phyloP scores from a whole-genome alignment of 2,888 invertebrate species.

The Platycnemis pennipes region DNA sequence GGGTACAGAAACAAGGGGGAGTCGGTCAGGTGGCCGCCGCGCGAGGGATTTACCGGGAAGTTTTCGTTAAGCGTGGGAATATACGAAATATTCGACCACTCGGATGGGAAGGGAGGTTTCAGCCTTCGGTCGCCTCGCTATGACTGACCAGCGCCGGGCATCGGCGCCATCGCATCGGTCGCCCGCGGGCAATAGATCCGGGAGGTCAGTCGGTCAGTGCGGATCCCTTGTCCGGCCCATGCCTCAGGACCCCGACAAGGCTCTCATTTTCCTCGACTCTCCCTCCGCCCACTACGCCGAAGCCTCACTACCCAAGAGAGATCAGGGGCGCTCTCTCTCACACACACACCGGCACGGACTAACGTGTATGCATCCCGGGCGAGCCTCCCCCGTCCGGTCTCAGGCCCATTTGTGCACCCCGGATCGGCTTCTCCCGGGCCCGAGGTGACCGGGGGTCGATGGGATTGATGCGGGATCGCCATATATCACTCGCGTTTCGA shows the following conservation, averaged over 20 bases:
- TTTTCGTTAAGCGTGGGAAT: conserved; percentile 29
- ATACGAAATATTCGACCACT: not conserved
- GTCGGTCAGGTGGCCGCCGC: not conserved
- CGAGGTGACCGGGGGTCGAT: not conserved
- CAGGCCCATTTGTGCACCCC: not conserved
- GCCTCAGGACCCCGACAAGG: not conserved
- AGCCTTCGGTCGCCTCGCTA: not conserved
- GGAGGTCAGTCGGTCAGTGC: conserved; percentile 52
- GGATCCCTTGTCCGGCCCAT: not conserved
- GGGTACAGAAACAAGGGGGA: not conserved
- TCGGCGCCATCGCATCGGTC: not conserved
- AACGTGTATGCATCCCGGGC: not conserved
- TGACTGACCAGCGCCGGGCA: conserved; percentile 17
- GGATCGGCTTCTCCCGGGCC: not conserved
- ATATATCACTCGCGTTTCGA: conserved; percentile 30
- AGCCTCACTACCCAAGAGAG: not conserved
- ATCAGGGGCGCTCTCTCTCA: too few relatives aligned
- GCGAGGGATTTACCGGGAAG: not conserved
- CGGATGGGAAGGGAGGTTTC: not conserved
- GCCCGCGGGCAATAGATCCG: not conserved
- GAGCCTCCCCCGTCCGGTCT: not conserved
- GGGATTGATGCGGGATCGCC: not conserved
- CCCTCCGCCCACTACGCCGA: not conserved
- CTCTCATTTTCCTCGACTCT: not conserved
- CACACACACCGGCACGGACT: not conserved